Percentiles rank a stretch among this genome's conserved stretches.
These are phyloP conservation scores for Puffinus mauretanicus DNA, from an alignment of 2,113 vertebrate species.

Conservation along the genomic window DNA sequence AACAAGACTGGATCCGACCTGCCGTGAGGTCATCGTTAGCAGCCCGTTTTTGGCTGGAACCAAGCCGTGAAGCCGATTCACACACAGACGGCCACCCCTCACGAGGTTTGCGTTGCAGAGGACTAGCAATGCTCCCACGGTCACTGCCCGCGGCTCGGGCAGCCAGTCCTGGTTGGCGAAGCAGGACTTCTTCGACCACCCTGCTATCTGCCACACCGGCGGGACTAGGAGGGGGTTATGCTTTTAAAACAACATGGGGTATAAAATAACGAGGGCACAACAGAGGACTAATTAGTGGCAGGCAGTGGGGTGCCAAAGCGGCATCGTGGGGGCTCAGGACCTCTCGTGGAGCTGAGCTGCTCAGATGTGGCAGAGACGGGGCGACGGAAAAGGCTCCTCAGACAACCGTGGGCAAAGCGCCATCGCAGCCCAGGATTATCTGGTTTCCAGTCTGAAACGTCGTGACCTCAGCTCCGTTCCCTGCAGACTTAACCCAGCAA, in stretches of 20 bases:
- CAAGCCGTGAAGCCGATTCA: background rate
- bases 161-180: background rate
- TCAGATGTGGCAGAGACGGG: background rate
- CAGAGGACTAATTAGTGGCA: background rate
- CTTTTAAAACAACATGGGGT: background rate
- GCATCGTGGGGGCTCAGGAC: rapidly evolving
- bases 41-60: background rate
- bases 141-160: background rate
- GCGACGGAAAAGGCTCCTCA: background rate
- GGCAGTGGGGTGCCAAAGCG: background rate
- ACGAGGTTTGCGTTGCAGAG: background rate
- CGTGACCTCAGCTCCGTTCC: background rate
- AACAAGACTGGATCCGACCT: conserved; percentile 39
- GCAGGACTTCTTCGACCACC: background rate
- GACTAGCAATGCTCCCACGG: background rate
- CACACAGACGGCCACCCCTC: background rate
- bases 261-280: background rate
- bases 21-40: background rate
- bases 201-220: background rate
- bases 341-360: background rate
- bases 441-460: background rate
- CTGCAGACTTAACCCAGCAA: background rate
- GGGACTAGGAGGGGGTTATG: background rate
- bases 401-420: background rate
- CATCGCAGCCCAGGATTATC: background rate